Evolutionary conservation across 2,888 invertebrate genomes (phyloP), one percentile per base, ranked within the genome.

Genomic region (Trypoxylon attenuatum): DNA sequence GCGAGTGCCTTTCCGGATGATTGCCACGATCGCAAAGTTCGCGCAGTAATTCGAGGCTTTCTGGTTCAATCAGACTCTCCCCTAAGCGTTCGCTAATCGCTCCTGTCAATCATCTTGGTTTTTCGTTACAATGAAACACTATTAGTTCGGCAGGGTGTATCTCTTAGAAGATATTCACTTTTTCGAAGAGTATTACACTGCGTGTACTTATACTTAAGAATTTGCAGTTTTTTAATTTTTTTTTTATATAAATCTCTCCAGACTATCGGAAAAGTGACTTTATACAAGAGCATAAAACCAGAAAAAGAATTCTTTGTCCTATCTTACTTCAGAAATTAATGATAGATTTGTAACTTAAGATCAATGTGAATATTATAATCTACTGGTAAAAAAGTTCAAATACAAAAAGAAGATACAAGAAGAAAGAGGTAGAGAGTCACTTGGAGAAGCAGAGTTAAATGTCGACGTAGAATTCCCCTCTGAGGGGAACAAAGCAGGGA

Each of bases 71-170:
- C 72, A 57, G 66, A 49, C 70, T 60, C 71, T 65, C 64, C 69
- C 73, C 67, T n/a, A 69, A 71, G 57, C 59, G 73, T 78, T 76
- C 69, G 65, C 76, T 80, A 81, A 82, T 82, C 81, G 73, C 61
- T 57, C 56, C 68, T 67, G 81, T 80, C 81, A 78, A 59, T 82
- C 81, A 82, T 81, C 78, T 79, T 68, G 79, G 68, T 68, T 33
- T 63, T 66, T 69, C 60, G 70, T 56, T 72, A 75, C 78, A 73
- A 55, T 71, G 68, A 79, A 77, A 73, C 66, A 69, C 81, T 78
- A 79, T 79, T 78, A 78, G 73, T 64, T 61, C 72, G 67, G 67
- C 53, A 54, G 62, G 60, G 39, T 64, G 51, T 46, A 53, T n/a
- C 43, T 59, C 69, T 72, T 62, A 49, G 69, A 69, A 66, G 56